phyloP scores from a whole-genome alignment of 2,888 invertebrate genomes.

The Conops quadrifasciatus region DNA sequence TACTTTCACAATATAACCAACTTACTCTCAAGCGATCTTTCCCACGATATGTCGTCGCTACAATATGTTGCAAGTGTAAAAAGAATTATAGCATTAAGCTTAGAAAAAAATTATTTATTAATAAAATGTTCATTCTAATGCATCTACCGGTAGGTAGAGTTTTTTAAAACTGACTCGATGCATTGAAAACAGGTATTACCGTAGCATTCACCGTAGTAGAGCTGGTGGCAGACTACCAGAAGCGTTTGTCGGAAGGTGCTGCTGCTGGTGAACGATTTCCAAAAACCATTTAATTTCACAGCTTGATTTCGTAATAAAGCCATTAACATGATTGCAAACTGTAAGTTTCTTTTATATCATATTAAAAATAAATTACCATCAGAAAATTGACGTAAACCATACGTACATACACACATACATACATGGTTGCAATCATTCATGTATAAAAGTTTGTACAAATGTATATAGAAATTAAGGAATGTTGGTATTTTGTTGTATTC shows the following conservation, averaged over 20 bases:
- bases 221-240: not conserved
- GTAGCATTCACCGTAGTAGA: not conserved
- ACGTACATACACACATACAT: not conserved
- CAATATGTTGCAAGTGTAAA: no score
- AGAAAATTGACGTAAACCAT: constrained; percentile 24
- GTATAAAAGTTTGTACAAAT: not conserved
- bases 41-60: no score
- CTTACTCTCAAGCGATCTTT: no score
- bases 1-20: no score
- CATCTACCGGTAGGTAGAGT: no score
- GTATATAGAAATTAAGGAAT: not conserved
- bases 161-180: not conserved
- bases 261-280: constrained; percentile 9
- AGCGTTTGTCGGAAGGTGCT: not conserved
- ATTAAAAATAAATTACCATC: constrained; percentile 22
- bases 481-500: no score
- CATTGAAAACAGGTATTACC: not conserved
- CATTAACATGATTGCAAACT: constrained; percentile 31
- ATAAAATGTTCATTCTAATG: no score
- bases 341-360: constrained; percentile 13
- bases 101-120: no score
- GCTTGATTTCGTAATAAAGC: constrained; percentile 39
- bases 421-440: not conserved
- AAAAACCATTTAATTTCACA: constrained; percentile 43
- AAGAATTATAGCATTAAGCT: no score